phyloP scores from a whole-genome alignment of 2,797 vertebrate species.

The Enteromius treurensis region DNA sequence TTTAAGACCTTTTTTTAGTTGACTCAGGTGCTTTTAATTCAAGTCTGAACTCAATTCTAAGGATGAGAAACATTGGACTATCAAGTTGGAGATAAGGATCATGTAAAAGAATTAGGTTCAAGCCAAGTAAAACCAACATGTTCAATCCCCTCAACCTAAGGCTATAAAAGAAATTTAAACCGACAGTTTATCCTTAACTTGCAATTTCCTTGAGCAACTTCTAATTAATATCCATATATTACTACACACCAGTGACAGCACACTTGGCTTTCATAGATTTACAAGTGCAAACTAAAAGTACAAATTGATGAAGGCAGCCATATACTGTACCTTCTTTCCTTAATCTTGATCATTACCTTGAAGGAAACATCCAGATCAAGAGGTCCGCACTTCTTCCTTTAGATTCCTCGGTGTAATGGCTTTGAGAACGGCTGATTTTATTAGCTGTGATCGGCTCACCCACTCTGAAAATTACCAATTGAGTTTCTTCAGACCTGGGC shows the following conservation, averaged over 20 bases:
- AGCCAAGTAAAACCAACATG: neutral
- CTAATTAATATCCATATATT: constrained; percentile 2
- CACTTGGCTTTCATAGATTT: neutral
- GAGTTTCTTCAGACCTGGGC: constrained; percentile 21
- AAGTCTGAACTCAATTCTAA: neutral
- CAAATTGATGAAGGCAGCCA: neutral
- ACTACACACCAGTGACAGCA: neutral
- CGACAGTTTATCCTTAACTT: neutral
- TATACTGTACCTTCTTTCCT: neutral
- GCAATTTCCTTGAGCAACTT: neutral
- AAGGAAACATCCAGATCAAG: constrained; percentile 12
- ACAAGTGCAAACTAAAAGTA: neutral
- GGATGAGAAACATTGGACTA: neutral
- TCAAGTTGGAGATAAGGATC: neutral
- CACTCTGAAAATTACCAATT: constrained; percentile 43
- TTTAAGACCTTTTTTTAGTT: neutral
- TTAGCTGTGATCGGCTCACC: constrained; percentile 31
- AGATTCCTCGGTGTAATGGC: constrained; percentile 28
- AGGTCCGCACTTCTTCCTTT: constrained; percentile 17
- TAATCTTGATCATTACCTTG: neutral
- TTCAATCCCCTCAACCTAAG: neutral
- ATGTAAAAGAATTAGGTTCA: neutral
- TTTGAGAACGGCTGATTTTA: constrained; percentile 41
- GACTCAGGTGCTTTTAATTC: neutral
- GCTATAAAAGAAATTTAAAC: neutral